These are phyloP conservation scores for Aspidiotus rigidus DNA, from an alignment of 2,888 invertebrate species.

Conservation along the genomic window DNA sequence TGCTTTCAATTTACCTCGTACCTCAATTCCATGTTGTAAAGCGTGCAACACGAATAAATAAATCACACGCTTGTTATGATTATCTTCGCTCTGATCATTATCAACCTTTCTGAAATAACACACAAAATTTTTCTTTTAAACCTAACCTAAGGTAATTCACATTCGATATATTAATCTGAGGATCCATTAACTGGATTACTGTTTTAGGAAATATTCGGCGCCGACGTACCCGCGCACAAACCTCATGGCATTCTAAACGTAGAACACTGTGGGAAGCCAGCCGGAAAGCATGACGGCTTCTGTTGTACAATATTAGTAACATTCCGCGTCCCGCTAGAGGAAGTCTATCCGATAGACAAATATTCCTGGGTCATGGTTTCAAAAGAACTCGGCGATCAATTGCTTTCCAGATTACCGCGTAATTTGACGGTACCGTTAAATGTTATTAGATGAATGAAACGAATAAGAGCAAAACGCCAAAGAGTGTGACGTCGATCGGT, in stretches of 20 bases:
- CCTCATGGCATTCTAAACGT: slow-evolving; percentile 71
- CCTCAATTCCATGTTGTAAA: no score
- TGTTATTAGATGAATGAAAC: slow-evolving; percentile 50
- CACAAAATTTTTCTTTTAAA: no score
- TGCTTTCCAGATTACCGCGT: slow-evolving; percentile 60
- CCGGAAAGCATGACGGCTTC: slow-evolving; percentile 57
- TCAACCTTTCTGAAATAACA: no score
- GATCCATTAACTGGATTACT: not conserved
- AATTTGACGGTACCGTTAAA: slow-evolving; percentile 71
- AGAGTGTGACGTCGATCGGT: not conserved
- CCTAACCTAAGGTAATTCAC: no score
- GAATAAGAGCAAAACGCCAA: not conserved
- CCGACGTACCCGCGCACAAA: slow-evolving; percentile 72
- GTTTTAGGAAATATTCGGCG: slow-evolving; percentile 73
- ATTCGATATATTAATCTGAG: no score
- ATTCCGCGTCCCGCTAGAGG: slow-evolving; percentile 74
- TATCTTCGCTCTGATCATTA: no score
- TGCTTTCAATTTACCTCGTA: no score
- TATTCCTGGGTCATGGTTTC: slow-evolving; percentile 81
- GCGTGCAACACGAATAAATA: no score
- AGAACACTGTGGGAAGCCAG: slow-evolving; percentile 53
- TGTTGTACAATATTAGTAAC: slow-evolving; percentile 74
- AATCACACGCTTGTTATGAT: no score
- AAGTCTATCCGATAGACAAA: slow-evolving; percentile 75
- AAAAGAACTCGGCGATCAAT: slow-evolving; percentile 55